A percentile compares a stretch with the other conserved stretches of the same genome.
phyloP scores from a whole-genome alignment of 1,140 invertebrate species.

The Wasmannia auropunctata region DNA sequence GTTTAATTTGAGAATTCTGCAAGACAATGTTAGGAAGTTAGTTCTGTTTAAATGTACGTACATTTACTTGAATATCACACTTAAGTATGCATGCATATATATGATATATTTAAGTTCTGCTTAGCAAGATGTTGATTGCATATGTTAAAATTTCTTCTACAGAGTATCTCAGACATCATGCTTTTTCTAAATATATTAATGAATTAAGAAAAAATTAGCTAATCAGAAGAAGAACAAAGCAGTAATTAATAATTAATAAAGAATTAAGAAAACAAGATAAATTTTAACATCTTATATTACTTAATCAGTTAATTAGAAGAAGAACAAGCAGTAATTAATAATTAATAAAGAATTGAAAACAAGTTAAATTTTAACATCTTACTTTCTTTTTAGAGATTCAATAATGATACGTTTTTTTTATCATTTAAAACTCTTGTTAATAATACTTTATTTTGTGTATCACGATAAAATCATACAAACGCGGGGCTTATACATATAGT shows the following conservation, averaged over 20 bases:
- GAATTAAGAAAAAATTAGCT: not conserved
- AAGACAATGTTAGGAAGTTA: not conserved
- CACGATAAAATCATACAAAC: not conserved
- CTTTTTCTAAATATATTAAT: not conserved
- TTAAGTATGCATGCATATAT: no score
- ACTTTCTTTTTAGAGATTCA: not conserved
- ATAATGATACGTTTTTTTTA: not conserved
- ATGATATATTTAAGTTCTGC: no score
- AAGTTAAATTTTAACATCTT: not conserved
- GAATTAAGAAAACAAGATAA: not conserved
- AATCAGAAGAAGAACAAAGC: no score
- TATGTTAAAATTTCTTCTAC: no score
- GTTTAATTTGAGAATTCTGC: not conserved
- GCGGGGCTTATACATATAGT: not conserved
- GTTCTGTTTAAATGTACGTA: not conserved
- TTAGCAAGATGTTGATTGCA: no score
- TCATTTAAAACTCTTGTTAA: not conserved
- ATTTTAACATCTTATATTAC: not conserved
- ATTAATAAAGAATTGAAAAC: not conserved
- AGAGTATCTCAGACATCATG: not conserved
- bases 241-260: not conserved
- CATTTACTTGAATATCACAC: not conserved
- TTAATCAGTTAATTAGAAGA: not conserved
- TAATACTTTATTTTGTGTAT: not conserved
- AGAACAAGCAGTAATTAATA: not conserved